Percentiles rank a stretch among this genome's conserved stretches.
phyloP scores from a whole-genome alignment of 2,113 vertebrate species.

The Taxidea taxus region DNA sequence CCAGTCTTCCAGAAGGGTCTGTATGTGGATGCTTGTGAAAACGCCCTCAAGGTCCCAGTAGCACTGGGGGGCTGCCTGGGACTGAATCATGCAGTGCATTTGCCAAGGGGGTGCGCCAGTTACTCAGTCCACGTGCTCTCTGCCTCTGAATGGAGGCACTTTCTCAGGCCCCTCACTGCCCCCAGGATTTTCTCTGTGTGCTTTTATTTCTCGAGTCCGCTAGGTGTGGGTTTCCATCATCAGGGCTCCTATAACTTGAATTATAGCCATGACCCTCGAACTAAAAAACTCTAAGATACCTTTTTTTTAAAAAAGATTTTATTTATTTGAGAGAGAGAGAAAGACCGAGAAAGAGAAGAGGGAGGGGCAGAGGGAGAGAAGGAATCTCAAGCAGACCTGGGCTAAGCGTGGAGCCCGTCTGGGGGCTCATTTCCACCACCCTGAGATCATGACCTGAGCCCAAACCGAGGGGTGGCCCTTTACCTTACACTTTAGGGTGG shows the following conservation, averaged over 20 bases:
- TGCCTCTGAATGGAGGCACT: not conserved
- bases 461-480: not conserved
- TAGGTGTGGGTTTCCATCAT: not conserved
- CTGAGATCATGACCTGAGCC: not conserved
- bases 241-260: not conserved
- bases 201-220: not conserved
- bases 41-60: not conserved
- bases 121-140: not conserved
- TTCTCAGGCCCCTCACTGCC: not conserved
- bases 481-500: too few relatives aligned
- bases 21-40: not conserved
- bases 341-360: not conserved
- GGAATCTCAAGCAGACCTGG: not conserved
- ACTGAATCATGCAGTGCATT: fast-evolving
- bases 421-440: not conserved
- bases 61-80: not conserved
- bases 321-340: not conserved
- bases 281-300: not conserved
- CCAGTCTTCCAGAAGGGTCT: not conserved
- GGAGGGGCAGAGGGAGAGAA: not conserved
- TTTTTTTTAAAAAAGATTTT: not conserved
- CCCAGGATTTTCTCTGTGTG: not conserved
- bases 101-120: not conserved
- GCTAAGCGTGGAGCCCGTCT: not conserved
- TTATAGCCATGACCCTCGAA: not conserved